Percentiles rank a stretch among this genome's conserved stretches.
Evolutionary conservation across 2,113 vertebrate genomes (phyloP).

Genomic region (Hemichromis elongatus): DNA sequence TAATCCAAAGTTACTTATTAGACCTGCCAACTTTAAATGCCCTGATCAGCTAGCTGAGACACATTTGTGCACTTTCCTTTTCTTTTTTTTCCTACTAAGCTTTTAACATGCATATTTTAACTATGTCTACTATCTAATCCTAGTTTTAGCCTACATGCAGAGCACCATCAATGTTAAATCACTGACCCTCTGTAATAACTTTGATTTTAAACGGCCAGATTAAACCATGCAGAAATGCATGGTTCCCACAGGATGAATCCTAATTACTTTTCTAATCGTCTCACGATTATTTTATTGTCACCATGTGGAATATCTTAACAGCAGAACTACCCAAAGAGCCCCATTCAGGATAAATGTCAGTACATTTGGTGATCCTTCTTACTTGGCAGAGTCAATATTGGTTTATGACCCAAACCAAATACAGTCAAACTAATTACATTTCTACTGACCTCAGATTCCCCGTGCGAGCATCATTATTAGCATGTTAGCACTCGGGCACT

Average conservation of each 20-base stretch:
- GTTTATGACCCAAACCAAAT: neutral
- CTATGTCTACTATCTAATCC: neutral
- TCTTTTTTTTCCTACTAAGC: neutral
- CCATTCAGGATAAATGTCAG: neutral
- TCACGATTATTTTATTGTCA: neutral
- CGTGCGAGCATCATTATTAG: neutral
- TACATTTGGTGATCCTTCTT: neutral
- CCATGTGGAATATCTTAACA: neutral
- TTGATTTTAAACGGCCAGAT: neutral
- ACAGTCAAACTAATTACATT: neutral
- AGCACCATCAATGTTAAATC: neutral
- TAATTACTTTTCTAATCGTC: neutral
- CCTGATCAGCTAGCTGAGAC: neutral
- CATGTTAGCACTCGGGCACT: neutral
- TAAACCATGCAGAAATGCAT: neutral
- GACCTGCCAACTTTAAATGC: conserved; percentile 20
- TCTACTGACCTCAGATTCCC: neutral
- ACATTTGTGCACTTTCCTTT: neutral
- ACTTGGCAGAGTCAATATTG: neutral
- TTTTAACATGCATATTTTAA: neutral
- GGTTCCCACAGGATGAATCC: neutral
- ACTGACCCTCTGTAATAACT: neutral
- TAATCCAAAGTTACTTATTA: conserved; percentile 39
- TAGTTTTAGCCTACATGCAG: neutral
- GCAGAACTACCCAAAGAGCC: neutral